Base-by-base conservation (phyloP, 2,888 invertebrate genomes). In the Lasiommata megera region DNA sequence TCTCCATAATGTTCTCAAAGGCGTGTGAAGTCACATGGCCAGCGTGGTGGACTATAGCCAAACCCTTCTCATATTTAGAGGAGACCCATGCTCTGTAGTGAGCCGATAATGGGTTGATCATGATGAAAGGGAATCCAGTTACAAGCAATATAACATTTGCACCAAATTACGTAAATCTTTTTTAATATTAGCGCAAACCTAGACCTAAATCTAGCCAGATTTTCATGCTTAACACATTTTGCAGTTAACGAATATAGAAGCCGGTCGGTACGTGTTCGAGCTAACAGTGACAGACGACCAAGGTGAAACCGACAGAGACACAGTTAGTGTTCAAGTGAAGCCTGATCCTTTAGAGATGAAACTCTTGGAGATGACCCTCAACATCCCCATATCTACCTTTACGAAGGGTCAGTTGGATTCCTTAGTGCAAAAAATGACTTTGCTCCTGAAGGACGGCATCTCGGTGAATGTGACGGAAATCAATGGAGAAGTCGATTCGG, bases 271-370 rank as follows among this genome's bases (percentile, higher is more conserved):
- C 77, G 93, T 97, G 1, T 98, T 98, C 76, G 95, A 95, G 72
- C 86, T 98, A 57, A 95, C 95, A n/a, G 98, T 98, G 0, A 95
- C 92, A 38, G 98, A 98, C 80, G 96, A 96, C 66, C 97, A 98
- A 79, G 98, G 98, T 0, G 91, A 96, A 54, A 94, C 94, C 0
- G 94, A 93, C 67, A 94, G 94, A 12, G 97, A 98, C 78, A 94
- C 95, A 0, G 96, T 96, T 17, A 96, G 95, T 54, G 92, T 98
- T 1, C 68, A 95, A 69, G 96, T 98, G 0, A 96, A 96, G 75
- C 83, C 92, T 66, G 96, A 97, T 86, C 94, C 95, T 0, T 90
- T 95, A 67, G 85, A 95, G 52, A 92, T 93, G 73, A 94, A 96
- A 79, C 91, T 97, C 46, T 93, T 98, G 5, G 96, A 98, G 81